Percentiles rank a stretch among this genome's conserved stretches.
These are phyloP conservation scores for Sterrhoptilus dennistouni DNA, from an alignment of 2,113 vertebrate genomes.

Conservation along the genomic window DNA sequence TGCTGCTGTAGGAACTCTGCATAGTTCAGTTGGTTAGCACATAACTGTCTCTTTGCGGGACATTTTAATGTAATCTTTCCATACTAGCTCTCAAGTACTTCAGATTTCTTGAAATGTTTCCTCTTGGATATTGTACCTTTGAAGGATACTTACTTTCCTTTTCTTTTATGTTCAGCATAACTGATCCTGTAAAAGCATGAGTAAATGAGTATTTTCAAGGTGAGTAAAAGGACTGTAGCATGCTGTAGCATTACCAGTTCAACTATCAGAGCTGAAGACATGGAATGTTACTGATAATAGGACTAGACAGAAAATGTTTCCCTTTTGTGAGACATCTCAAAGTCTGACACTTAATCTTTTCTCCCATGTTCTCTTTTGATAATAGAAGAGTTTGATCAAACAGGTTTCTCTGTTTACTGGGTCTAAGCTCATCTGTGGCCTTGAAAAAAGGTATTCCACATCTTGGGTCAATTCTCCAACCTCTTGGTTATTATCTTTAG, in stretches of 20 bases:
- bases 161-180: not conserved
- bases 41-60: not conserved
- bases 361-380: not conserved
- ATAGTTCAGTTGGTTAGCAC: not conserved
- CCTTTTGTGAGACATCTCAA: not conserved
- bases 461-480: not conserved
- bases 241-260: rapidly evolving
- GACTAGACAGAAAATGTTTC: not conserved
- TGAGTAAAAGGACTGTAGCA: not conserved
- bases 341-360: not conserved
- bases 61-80: not conserved
- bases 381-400: not conserved
- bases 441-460: not conserved
- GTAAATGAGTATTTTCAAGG: not conserved
- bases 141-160: not conserved
- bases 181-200: not conserved
- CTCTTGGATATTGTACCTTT: not conserved
- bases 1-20: not conserved
- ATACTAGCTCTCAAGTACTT: not conserved
- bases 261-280: not conserved
- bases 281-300: not conserved
- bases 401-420: not conserved
- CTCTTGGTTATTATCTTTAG: not conserved
- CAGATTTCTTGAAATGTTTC: not conserved
- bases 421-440: not conserved